phyloP scores from a whole-genome alignment of 2,113 vertebrate genomes.

The Ailurus styani region DNA sequence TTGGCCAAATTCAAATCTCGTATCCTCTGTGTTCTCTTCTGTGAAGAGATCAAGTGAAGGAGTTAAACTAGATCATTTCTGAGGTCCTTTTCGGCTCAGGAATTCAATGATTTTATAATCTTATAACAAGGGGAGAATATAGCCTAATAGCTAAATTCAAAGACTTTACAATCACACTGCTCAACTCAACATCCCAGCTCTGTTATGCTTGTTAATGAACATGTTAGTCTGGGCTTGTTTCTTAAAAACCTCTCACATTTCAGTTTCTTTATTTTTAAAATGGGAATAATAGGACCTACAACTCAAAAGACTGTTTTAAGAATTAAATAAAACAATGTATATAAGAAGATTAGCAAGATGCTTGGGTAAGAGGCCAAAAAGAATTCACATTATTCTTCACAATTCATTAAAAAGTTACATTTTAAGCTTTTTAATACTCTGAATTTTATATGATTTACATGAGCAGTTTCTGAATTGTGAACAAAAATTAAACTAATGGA shows the following conservation, averaged over 20 bases:
- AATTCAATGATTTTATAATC: neutral
- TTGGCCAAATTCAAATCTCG: conserved; percentile 29
- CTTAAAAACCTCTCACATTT: neutral
- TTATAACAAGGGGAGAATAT: neutral
- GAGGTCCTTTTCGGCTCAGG: neutral
- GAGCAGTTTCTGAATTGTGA: neutral
- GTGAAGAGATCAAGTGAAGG: neutral
- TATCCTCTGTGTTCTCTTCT: neutral
- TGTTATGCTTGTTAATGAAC: neutral
- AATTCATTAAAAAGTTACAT: neutral
- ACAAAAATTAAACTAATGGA: neutral
- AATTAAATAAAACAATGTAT: neutral
- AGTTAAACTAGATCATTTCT: neutral
- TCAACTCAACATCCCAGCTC: neutral
- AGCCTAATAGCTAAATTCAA: neutral
- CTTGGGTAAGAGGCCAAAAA: neutral
- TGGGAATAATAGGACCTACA: neutral
- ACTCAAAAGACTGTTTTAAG: conserved; percentile 14
- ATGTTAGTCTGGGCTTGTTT: neutral
- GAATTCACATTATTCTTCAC: neutral
- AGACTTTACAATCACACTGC: neutral
- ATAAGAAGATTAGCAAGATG: neutral
- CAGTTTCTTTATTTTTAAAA: neutral
- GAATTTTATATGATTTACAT: neutral
- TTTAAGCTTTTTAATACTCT: neutral